Conservation (phyloP, 2,888 invertebrate species). For the Drosophila ezoana region DNA sequence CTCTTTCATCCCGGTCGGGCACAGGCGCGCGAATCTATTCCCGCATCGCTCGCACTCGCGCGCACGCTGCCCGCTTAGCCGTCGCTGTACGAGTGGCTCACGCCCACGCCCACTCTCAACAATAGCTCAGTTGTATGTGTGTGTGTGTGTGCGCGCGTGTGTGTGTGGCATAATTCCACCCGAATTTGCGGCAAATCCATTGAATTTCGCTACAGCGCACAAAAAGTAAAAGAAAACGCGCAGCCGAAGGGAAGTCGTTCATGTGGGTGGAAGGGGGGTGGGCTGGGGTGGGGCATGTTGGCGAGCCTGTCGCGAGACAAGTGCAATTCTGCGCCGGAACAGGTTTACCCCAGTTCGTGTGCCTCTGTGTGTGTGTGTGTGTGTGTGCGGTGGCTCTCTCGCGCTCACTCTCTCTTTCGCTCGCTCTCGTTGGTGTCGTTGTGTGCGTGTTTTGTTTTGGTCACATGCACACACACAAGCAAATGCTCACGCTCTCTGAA, state of each 20-base stretch:
- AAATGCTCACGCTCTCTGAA: conserved; percentile 17
- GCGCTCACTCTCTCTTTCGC: conserved; percentile 35
- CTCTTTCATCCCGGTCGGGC: conserved; percentile 74
- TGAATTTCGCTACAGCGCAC: conserved; percentile 76
- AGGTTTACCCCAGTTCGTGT: conserved; percentile 57
- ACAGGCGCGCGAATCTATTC: conserved; percentile 68
- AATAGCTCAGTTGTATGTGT: conserved; percentile 22
- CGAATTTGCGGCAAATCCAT: conserved; percentile 81
- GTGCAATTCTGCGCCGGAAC: conserved; percentile 76
- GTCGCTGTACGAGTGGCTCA: conserved; percentile 49
- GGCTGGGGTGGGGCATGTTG: conserved; percentile 10
- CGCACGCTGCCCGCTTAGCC: conserved; percentile 39
- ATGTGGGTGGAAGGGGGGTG: not conserved
- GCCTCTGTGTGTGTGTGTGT: conserved; percentile 2
- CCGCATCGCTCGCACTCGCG: conserved; percentile 71
- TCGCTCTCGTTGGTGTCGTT: conserved; percentile 28
- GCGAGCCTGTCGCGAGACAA: conserved; percentile 63
- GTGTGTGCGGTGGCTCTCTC: conserved; percentile 36
- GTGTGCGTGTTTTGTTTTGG: conserved; percentile 82
- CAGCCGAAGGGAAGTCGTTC: conserved; percentile 60
- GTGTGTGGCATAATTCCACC: conserved; percentile 79
- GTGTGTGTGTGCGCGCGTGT: conserved; percentile 22
- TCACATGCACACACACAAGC: conserved; percentile 64
- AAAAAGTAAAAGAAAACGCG: conserved; percentile 70
- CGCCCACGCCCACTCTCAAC: conserved; percentile 75